Evolutionary conservation across 2,888 invertebrate genomes (phyloP).

Genomic region (Deroplatys truncata): DNA sequence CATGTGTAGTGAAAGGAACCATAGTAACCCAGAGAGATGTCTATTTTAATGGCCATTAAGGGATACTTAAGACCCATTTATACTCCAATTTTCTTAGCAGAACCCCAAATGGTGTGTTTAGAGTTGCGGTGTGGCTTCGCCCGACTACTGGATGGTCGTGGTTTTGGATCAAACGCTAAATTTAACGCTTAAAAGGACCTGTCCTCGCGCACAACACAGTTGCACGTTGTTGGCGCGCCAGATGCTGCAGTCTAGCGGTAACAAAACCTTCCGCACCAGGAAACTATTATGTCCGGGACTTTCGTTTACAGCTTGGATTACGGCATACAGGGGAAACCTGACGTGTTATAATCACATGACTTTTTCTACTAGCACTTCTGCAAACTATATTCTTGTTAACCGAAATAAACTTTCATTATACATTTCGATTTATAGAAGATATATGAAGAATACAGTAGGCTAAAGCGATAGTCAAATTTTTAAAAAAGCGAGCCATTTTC

Average conservation of each 20-base stretch:
- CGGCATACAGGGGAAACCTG: neutral
- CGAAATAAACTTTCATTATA: too few species aligned
- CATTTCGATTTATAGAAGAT: too few species aligned
- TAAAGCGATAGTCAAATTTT: too few species aligned
- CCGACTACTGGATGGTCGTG: neutral
- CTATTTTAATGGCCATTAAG: too few species aligned
- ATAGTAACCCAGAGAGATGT: too few species aligned
- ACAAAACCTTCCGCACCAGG: neutral
- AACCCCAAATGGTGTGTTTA: neutral
- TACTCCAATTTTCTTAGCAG: neutral
- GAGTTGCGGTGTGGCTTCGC: neutral
- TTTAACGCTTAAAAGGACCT: neutral
- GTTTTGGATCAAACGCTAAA: neutral
- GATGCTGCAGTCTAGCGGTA: neutral
- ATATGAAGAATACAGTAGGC: too few species aligned
- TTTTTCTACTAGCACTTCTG: too few species aligned
- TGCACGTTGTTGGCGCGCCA: neutral
- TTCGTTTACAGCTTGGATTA: neutral
- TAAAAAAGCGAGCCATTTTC: too few species aligned
- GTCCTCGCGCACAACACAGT: neutral
- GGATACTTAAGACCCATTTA: too few species aligned
- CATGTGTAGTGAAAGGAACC: too few species aligned
- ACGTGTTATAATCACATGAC: too few species aligned
- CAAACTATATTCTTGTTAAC: too few species aligned
- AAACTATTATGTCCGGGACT: neutral